Base-by-base conservation (phyloP, 37 sponge, comb jelly and placozoan species). In the Diacarnus erythraeanus region DNA sequence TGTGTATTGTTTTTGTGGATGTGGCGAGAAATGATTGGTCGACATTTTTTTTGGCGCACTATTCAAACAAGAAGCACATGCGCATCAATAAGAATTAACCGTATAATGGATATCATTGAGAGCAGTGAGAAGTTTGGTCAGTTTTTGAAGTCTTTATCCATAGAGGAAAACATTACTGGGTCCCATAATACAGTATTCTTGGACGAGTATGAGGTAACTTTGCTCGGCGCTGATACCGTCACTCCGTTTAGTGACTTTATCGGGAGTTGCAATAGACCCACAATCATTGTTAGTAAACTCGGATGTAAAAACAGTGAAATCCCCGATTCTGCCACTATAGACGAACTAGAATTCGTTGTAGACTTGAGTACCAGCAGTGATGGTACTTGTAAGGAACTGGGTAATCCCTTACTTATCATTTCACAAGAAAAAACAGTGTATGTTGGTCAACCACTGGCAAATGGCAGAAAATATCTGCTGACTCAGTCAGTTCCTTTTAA, bases 361-460 rank as follows among this genome's bases (percentile, higher is more conserved):
- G 66, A 30, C 20, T 25, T 25, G 6, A 63, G 64, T 30, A 47
- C 12, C 10, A 47, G 51, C 12, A 12, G 10, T 47, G 12, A 12
- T 47, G 51, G 12, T 6, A 6, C 51, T 47, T 6, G 12, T 6
- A 47, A 6, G 12, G 51, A 47, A 47, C 6, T 12, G 12, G 6
- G 51, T 12, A 47, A 12, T 6, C 51, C 51, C 12, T 47, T 47
- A 47, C 51, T 15, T 12, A 47, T 47, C 51, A 47, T 6, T 15
- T 47, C 51, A 47, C n/a, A n/a, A n/a, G 51, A 47, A 39, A 15
- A 60, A 35, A 44, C 22, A 30, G 67, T 73, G 12, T 30, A n/a
- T 29, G 42, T 84, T 21, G 84, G 84, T 43, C 77, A 76, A 61
- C 59, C 66, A 8, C 42, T 84, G 42, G 4, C 69, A 1, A 38